A percentile compares a stretch with the other conserved stretches of the same genome.
phyloP scores from a whole-genome alignment of 2,113 vertebrate genomes.

The Puffinus mauretanicus region DNA sequence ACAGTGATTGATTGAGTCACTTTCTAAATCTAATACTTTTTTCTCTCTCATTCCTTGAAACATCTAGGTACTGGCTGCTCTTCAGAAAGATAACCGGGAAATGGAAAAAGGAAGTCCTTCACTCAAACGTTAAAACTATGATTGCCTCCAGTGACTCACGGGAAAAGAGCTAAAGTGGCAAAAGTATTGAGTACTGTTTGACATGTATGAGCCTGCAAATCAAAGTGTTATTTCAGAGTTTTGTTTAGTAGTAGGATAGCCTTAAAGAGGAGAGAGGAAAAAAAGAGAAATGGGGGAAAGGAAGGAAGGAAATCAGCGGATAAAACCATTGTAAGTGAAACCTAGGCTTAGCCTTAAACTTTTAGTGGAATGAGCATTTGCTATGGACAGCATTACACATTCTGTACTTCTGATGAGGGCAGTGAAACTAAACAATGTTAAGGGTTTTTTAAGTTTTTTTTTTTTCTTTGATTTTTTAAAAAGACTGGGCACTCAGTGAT shows the following conservation, averaged over 20 bases:
- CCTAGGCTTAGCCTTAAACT: slow-evolving; percentile 71
- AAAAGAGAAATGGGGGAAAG: neutral
- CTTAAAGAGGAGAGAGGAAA: slow-evolving; percentile 54
- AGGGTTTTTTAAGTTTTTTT: neutral
- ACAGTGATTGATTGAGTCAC: neutral
- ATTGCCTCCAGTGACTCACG: neutral
- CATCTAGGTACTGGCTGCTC: slow-evolving; percentile 81
- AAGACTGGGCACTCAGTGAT: neutral
- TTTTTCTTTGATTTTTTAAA: neutral
- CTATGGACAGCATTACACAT: neutral
- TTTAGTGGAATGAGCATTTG: neutral
- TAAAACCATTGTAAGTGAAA: neutral
- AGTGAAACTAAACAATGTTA: neutral
- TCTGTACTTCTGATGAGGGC: neutral
- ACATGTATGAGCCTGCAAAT: neutral
- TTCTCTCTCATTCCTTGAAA: neutral
- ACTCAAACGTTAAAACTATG: slow-evolving; percentile 76
- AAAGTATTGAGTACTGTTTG: neutral
- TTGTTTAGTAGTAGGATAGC: slow-evolving; percentile 47
- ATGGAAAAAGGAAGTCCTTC: slow-evolving; percentile 84
- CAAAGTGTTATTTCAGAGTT: slow-evolving; percentile 14
- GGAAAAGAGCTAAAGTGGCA: neutral
- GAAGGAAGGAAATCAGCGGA: neutral
- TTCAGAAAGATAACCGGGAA: slow-evolving; percentile 87
- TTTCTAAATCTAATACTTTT: neutral